These are phyloP conservation scores for Erythrolamprus reginae DNA, from an alignment of 2,113 vertebrate genomes.

Conservation along the genomic window DNA sequence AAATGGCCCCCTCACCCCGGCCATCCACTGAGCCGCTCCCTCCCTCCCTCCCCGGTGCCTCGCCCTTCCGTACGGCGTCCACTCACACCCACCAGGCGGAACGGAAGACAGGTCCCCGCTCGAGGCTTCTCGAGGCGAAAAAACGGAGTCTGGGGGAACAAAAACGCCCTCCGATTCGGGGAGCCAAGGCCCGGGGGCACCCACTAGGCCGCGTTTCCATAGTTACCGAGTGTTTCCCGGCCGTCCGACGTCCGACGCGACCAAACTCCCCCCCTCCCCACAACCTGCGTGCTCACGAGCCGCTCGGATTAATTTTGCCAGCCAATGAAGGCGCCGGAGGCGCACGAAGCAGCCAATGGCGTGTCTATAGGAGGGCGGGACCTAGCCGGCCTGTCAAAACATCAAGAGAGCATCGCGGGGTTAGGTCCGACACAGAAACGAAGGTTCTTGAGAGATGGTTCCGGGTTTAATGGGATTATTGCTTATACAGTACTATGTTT, in stretches of 20 bases:
- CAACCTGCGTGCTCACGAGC: background rate
- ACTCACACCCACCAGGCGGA: background rate
- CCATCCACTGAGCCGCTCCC: background rate
- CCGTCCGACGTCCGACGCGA: background rate
- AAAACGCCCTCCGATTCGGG: background rate
- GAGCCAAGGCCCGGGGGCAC: background rate
- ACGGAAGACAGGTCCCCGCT: background rate
- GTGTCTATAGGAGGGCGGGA: background rate
- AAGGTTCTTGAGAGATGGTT: background rate
- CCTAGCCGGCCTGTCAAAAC: background rate
- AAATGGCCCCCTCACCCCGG: background rate
- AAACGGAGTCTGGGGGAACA: background rate
- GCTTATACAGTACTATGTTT: too few relatives aligned
- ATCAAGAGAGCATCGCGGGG: background rate
- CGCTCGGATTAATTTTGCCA: background rate
- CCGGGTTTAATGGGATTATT: background rate
- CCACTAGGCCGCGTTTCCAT: slow-evolving; percentile 24
- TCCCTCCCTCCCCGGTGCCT: background rate
- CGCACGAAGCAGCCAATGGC: background rate
- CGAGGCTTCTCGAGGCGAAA: background rate
- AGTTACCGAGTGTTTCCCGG: slow-evolving; percentile 12
- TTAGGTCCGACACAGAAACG: background rate
- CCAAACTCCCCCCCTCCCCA: too few relatives aligned
- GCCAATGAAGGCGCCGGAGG: background rate
- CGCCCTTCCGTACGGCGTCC: background rate